Percentiles rank a stretch among this genome's conserved stretches.
Evolutionary conservation across 2,797 vertebrate species (phyloP).

Genomic region (Phoxinus dragarum): DNA sequence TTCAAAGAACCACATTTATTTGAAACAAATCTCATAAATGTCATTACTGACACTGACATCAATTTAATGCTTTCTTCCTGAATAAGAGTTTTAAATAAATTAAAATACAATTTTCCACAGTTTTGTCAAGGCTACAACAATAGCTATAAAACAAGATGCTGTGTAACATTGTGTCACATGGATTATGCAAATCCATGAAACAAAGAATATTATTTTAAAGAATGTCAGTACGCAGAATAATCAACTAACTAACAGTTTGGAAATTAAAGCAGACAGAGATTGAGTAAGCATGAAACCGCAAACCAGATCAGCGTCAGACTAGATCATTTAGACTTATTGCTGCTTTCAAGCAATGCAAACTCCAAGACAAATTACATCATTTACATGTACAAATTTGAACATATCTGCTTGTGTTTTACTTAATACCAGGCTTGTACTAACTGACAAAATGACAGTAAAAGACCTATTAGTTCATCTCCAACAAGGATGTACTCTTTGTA

Average conservation of each 20-base stretch:
- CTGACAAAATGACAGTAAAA: conserved; percentile 1
- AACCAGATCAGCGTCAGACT: neutral
- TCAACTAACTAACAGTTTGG: neutral
- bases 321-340: neutral
- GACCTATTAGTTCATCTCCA: neutral
- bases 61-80: neutral
- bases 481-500: conserved; percentile 24
- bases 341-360: neutral
- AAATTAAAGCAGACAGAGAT: neutral
- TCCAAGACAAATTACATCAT: neutral
- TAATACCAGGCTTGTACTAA: neutral
- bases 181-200: neutral
- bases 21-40: too few species aligned
- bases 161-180: neutral
- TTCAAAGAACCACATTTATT: too few species aligned
- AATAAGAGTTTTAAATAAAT: neutral
- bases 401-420: neutral
- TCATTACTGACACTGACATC: neutral
- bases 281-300: neutral
- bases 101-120: neutral
- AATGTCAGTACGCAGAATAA: neutral
- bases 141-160: neutral
- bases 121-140: neutral
- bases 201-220: neutral
- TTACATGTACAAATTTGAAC: neutral